phyloP scores from a whole-genome alignment of 2,113 vertebrate species.

The Ahaetulla prasina region DNA sequence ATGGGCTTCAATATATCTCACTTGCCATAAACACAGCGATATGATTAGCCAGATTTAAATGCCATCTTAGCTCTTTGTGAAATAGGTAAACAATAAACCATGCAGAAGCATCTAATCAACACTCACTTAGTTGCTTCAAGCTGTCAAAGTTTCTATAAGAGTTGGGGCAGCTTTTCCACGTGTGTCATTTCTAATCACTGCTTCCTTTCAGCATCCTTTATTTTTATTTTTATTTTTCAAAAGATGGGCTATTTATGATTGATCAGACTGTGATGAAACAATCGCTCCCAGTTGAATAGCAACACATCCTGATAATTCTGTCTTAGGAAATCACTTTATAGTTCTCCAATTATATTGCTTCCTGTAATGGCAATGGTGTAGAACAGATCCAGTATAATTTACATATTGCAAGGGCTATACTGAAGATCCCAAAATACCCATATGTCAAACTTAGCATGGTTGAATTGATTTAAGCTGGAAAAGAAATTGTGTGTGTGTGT shows the following conservation, averaged over 20 bases:
- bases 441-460: background rate
- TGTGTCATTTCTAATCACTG: background rate
- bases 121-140: background rate
- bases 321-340: background rate
- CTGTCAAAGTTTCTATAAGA: background rate
- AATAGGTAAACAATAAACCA: background rate
- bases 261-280: slow-evolving; percentile 13
- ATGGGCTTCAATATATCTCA: background rate
- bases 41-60: slow-evolving; percentile 18
- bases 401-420: background rate
- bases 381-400: background rate
- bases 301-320: slow-evolving; percentile 1
- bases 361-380: background rate
- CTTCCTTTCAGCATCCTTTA: background rate
- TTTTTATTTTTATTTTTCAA: background rate
- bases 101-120: background rate
- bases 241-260: background rate
- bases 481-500: background rate
- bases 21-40: background rate
- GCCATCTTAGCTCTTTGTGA: slow-evolving; percentile 6
- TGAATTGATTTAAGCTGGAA: background rate
- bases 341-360: background rate
- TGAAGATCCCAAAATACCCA: background rate
- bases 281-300: background rate
- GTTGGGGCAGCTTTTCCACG: background rate